A percentile compares a stretch with the other conserved stretches of the same genome.
Conservation (phyloP, 1,140 invertebrate genomes). For the Drosophila auraria region DNA sequence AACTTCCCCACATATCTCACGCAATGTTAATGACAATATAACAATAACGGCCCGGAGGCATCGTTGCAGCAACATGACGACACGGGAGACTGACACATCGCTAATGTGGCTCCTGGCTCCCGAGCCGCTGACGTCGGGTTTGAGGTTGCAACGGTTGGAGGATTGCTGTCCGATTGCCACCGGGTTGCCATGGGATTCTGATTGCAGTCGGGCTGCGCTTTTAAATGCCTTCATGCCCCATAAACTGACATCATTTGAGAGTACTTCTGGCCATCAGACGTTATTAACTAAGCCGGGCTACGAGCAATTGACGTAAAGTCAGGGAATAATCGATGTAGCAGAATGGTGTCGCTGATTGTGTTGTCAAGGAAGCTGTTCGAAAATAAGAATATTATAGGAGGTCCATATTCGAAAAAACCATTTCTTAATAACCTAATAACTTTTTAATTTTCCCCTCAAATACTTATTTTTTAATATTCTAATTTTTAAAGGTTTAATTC, state of each 20-base stretch:
- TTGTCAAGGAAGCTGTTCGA: neutral
- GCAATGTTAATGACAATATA: constrained; percentile 76
- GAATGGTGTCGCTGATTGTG: constrained; percentile 22
- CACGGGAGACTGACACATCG: constrained; percentile 59
- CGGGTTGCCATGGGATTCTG: constrained; percentile 11
- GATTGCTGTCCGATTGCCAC: constrained; percentile 37
- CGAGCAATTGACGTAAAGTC: constrained; percentile 54
- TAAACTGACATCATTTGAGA: constrained; percentile 61
- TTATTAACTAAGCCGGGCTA: constrained; percentile 48
- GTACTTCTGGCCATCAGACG: constrained; percentile 57
- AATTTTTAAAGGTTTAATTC: no score
- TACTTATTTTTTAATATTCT: no score
- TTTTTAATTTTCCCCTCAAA: neutral
- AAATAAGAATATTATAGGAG: neutral
- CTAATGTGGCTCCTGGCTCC: constrained; percentile 54
- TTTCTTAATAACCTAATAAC: neutral
- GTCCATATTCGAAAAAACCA: neutral
- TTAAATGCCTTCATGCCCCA: constrained; percentile 77
- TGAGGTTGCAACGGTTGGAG: constrained; percentile 43
- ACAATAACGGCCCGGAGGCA: constrained; percentile 67
- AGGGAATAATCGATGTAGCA: constrained; percentile 12
- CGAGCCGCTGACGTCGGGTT: constrained; percentile 28
- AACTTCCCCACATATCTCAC: constrained; percentile 14
- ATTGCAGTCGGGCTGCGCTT: constrained; percentile 67
- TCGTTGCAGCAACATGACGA: constrained; percentile 73